phyloP scores from a whole-genome alignment of 1,140 invertebrate genomes.

The Sycobia sp. region DNA sequence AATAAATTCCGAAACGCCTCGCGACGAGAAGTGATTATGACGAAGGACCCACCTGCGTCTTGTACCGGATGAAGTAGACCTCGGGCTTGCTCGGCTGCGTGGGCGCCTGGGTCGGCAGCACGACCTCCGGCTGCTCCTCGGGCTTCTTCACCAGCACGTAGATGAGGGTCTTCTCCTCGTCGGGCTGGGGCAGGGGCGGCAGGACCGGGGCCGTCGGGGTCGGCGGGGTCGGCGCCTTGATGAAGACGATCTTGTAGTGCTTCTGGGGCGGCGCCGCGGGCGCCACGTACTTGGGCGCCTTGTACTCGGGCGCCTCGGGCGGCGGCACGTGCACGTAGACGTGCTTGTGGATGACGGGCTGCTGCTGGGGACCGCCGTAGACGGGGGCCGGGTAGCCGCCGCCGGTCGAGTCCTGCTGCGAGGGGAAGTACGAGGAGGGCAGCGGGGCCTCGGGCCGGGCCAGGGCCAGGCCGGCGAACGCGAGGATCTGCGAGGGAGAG shows the following conservation, averaged over 20 bases:
- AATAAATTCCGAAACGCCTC: too few species aligned
- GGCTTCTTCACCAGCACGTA: constrained; percentile 90
- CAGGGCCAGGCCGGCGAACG: neutral
- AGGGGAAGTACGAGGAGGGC: constrained; percentile 30
- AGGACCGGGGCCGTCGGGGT: constrained; percentile 77
- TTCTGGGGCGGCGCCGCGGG: constrained; percentile 74
- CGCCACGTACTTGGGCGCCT: constrained; percentile 63
- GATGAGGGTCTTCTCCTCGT: constrained; percentile 86
- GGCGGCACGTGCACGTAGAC: constrained; percentile 86
- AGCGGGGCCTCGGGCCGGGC: constrained; percentile 22
- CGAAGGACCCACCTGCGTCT: constrained; percentile 71
- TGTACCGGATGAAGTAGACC: constrained; percentile 87
- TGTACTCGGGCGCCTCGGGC: constrained; percentile 75
- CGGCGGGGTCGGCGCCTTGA: constrained; percentile 82
- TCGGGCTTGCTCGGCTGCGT: constrained; percentile 84
- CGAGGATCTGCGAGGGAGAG: constrained; percentile 22
- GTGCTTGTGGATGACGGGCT: constrained; percentile 80
- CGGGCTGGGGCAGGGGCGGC: constrained; percentile 73
- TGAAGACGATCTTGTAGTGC: constrained; percentile 89
- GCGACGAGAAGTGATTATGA: too few species aligned
- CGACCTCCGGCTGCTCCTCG: constrained; percentile 78
- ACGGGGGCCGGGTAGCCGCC: constrained; percentile 62
- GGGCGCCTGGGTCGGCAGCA: constrained; percentile 76
- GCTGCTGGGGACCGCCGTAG: constrained; percentile 75
- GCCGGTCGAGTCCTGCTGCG: neutral